Evolutionary conservation across 2,113 vertebrate genomes (phyloP).

Genomic region (Cyprinus carpio): DNA sequence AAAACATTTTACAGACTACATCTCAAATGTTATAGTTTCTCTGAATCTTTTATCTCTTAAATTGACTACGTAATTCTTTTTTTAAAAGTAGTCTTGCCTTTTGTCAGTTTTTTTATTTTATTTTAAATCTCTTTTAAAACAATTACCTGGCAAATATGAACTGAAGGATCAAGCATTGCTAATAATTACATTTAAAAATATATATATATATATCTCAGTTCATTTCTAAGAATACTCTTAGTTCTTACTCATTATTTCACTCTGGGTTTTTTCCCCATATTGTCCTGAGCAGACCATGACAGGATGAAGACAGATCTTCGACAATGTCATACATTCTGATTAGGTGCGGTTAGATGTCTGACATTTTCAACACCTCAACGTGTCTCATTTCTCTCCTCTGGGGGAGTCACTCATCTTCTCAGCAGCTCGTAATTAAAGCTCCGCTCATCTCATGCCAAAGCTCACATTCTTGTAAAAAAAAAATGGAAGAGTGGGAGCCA

Average conservation of each 20-base stretch:
- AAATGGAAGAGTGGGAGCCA: neutral
- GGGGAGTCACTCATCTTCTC: constrained; percentile 5
- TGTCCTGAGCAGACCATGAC: neutral
- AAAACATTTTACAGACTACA: neutral
- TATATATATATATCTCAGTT: neutral
- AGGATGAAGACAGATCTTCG: neutral
- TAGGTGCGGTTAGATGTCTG: constrained; percentile 10
- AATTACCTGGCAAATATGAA: neutral
- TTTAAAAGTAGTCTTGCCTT: neutral
- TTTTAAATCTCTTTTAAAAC: neutral
- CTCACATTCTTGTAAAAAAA: constrained; percentile 15
- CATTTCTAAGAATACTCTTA: neutral
- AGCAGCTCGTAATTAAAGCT: constrained; percentile 30
- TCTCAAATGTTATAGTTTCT: neutral
- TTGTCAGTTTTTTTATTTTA: neutral
- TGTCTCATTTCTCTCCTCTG: constrained; percentile 36
- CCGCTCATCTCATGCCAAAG: neutral
- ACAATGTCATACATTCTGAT: constrained; percentile 11
- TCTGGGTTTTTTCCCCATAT: neutral
- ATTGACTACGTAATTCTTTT: neutral
- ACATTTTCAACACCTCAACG: constrained; percentile 32
- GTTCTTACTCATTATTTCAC: neutral
- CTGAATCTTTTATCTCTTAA: neutral
- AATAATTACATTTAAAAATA: neutral
- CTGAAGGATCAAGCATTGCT: neutral